These are phyloP conservation scores for Luscinia luscinia DNA, from an alignment of 2,797 vertebrate genomes.

Conservation along the genomic window DNA sequence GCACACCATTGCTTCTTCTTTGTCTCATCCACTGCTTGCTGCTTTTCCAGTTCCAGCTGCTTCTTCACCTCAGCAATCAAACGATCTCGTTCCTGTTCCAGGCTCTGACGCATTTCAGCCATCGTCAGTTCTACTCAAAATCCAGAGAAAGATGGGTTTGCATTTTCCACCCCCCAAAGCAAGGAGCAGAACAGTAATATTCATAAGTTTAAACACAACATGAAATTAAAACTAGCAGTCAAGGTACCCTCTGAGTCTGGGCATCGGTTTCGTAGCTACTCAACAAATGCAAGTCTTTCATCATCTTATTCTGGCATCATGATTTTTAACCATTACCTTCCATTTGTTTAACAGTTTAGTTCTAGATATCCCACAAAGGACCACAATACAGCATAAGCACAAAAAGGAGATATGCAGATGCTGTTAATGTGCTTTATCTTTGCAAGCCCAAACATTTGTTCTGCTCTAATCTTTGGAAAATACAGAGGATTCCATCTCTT, in stretches of 20 bases:
- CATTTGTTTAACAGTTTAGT: not conserved
- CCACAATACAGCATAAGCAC: not conserved
- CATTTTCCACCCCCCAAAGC: not conserved
- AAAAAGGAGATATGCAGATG: not conserved
- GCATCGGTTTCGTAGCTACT: not conserved
- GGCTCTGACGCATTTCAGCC: conserved; percentile 98
- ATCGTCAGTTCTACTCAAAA: conserved; percentile 91
- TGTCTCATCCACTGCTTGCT: conserved; percentile 95
- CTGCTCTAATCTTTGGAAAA: not conserved
- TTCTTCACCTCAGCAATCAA: conserved; percentile 95
- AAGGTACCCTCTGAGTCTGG: not conserved
- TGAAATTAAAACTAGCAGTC: not conserved
- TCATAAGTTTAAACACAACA: not conserved
- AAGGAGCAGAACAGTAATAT: not conserved
- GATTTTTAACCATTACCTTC: not conserved
- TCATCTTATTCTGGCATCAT: not conserved
- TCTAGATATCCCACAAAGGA: not conserved
- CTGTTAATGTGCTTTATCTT: not conserved
- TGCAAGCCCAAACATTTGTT: not conserved
- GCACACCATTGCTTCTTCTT: conserved; percentile 99
- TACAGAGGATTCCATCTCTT: not conserved
- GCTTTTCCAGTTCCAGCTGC: conserved; percentile 93
- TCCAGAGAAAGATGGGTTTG: not conserved
- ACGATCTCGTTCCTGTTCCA: conserved; percentile 94
- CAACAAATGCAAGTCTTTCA: not conserved